These are phyloP conservation scores for Lottia scabra DNA, from an alignment of 2,888 invertebrate species.

Conservation along the genomic window DNA sequence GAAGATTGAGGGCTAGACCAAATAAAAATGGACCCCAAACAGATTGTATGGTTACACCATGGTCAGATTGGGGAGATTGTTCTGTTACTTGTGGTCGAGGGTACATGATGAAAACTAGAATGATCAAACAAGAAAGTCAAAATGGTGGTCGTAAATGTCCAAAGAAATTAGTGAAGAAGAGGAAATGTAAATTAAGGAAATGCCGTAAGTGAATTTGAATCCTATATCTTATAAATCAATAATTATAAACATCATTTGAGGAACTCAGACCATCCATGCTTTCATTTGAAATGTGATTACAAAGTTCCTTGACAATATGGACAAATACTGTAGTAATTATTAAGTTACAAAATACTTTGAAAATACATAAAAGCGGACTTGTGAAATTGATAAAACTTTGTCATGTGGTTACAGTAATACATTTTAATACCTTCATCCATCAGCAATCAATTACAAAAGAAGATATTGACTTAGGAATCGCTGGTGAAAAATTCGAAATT, in stretches of 20 bases:
- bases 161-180: slow-evolving; percentile 51
- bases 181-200: slow-evolving; percentile 52
- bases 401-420: too few relatives aligned
- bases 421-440: too few relatives aligned
- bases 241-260: neutral
- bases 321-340: too few relatives aligned
- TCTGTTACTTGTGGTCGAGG: slow-evolving; percentile 60
- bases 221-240: too few relatives aligned
- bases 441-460: too few relatives aligned
- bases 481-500: too few relatives aligned
- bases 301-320: too few relatives aligned
- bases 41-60: slow-evolving; percentile 62
- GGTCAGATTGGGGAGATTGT: slow-evolving; percentile 63
- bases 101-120: slow-evolving; percentile 43
- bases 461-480: too few relatives aligned
- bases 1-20: slow-evolving; percentile 29
- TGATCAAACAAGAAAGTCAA: slow-evolving; percentile 54
- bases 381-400: too few relatives aligned
- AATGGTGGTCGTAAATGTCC: slow-evolving; percentile 64
- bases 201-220: slow-evolving; percentile 54
- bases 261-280: neutral
- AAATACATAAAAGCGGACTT: too few relatives aligned
- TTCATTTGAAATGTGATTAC: neutral
- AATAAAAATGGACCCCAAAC: slow-evolving; percentile 31
- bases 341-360: too few relatives aligned